Evolutionary conservation across 1,140 invertebrate genomes (phyloP).

Genomic region (Caerostris darwini): DNA sequence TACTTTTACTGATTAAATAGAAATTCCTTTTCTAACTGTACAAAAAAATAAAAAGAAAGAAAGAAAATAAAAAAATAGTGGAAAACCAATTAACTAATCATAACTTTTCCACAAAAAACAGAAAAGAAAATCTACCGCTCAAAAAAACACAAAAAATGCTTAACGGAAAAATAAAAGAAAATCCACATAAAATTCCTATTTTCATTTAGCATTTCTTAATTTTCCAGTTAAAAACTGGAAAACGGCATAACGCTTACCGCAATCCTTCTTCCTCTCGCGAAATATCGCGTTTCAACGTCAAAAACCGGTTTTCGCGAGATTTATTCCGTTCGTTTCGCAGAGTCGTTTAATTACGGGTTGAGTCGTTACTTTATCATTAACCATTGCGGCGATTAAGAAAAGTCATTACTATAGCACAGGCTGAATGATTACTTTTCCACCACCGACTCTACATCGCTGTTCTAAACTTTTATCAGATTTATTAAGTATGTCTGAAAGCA

Average conservation of each 20-base stretch:
- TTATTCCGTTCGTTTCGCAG: background rate
- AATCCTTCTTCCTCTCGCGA: background rate
- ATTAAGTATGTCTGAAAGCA: background rate
- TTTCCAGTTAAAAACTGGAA: background rate
- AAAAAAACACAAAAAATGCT: background rate
- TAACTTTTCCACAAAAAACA: background rate
- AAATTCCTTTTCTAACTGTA: background rate
- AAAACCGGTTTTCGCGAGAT: background rate
- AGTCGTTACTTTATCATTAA: conserved; percentile 28
- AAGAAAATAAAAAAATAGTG: background rate
- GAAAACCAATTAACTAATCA: background rate
- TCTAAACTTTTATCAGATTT: background rate
- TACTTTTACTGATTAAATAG: background rate
- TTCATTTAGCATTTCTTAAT: background rate
- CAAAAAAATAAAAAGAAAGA: background rate
- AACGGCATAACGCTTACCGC: background rate
- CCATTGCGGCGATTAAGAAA: conserved; percentile 3
- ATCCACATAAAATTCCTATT: background rate
- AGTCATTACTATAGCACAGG: background rate
- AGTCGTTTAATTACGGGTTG: conserved; percentile 19
- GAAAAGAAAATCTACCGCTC: background rate
- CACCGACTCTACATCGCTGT: too few species aligned
- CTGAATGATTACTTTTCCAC: conserved; percentile 17
- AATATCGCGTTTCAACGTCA: conserved; percentile 12
- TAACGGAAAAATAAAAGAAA: background rate